Conservation (phyloP, 92 coral and sea anemone species). For the Muricea muricata region DNA sequence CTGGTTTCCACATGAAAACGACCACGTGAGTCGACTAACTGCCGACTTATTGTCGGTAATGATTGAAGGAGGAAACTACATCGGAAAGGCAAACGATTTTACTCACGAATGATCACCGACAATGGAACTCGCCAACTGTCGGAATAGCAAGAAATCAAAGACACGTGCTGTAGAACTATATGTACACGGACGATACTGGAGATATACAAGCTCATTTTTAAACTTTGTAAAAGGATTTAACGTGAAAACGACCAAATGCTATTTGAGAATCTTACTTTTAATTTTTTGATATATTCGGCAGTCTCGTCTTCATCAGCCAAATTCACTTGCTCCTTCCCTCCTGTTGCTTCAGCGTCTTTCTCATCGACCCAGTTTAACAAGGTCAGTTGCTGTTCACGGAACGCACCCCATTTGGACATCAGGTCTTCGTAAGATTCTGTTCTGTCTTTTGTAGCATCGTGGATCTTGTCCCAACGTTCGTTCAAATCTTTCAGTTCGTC, state of each 20-base stretch:
- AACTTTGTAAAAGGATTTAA: not conserved
- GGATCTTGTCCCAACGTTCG: slow-evolving; percentile 81
- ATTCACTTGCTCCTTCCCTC: slow-evolving; percentile 59
- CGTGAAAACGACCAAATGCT: too few relatives aligned
- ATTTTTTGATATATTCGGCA: slow-evolving; percentile 45
- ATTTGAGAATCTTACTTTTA: slow-evolving; percentile 57
- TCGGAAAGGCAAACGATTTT: too few relatives aligned
- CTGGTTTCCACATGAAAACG: too few relatives aligned
- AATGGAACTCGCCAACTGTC: too few relatives aligned
- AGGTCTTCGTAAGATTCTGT: slow-evolving; percentile 59
- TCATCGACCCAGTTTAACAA: slow-evolving; percentile 73
- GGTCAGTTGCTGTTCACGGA: slow-evolving; percentile 63
- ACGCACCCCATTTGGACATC: slow-evolving; percentile 69
- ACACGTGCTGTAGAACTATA: too few relatives aligned
- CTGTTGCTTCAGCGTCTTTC: slow-evolving; percentile 62
- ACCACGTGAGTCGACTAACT: too few relatives aligned
- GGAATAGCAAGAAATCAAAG: too few relatives aligned
- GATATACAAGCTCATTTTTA: too few relatives aligned
- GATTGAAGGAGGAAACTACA: too few relatives aligned
- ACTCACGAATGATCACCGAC: too few relatives aligned
- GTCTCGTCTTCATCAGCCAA: slow-evolving; percentile 78
- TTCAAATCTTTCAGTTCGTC: slow-evolving; percentile 64
- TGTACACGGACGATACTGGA: too few relatives aligned
- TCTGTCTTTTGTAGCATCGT: slow-evolving; percentile 79
- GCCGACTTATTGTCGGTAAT: too few relatives aligned